Base-by-base conservation (phyloP, 2,113 vertebrate species). In the Synodontis membranacea region DNA sequence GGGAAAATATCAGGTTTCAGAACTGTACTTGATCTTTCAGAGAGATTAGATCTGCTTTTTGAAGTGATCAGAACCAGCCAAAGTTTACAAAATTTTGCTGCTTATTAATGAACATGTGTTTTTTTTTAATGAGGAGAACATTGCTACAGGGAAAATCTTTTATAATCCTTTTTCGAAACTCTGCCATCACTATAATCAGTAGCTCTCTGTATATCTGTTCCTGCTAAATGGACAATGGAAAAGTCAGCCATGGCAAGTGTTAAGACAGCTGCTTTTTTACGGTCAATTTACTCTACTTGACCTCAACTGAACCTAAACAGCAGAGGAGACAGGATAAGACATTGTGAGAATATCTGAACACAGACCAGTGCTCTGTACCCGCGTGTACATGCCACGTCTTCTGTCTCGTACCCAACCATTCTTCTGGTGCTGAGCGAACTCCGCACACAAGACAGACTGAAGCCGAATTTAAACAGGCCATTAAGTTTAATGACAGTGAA, bases 21-120 rank as follows among this genome's bases (percentile, higher is more conserved):
- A 72, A 74, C 70, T 76, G 25, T 19, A 70, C 60, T 56, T 58
- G 48, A 96, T 95, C 94, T 96, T 94, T 94, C 94, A 95, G 95
- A 94, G 93, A 96, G 95, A 96, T 96, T 95, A 96, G 95, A 96
- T 96, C 92, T 95, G 96, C 95, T 94, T 96, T 96, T 95, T 95
- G 94, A 94, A 95, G 89, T 94, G 94, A 96, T 94, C 95, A 96
- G 95, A 96, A 96, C 95, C 93, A 96, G 96, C 96, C 95, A 96
- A 96, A 96, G 95, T 95, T 96, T 96, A 95, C 94, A 95, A 96
- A 96, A 95, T 95, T 95, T 95, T 96, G 94, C 94, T 94, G 95
- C 95, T 96, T 96, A 96, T 97, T 96, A 97, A 96, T 94, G 95
- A 94, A 94, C 95, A 95, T 93, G 7, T 37, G 48, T 74, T 74